phyloP scores from a whole-genome alignment of 2,888 invertebrate genomes.

The Coecobrya sp. region DNA sequence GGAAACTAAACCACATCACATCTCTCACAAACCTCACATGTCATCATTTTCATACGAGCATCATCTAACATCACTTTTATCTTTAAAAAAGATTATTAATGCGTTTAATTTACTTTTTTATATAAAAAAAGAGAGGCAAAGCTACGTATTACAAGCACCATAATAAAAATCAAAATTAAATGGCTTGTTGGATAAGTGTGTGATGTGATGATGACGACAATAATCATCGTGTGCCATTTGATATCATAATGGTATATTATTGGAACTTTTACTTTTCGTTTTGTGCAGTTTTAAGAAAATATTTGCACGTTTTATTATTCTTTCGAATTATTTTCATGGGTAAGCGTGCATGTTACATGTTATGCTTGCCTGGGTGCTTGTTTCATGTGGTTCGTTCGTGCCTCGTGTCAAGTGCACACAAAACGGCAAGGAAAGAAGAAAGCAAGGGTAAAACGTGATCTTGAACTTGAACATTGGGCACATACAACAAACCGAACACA shows the following conservation, averaged over 20 bases:
- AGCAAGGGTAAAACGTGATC: constrained; percentile 51
- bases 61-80: background rate
- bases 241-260: background rate
- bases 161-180: constrained; percentile 7
- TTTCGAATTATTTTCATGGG: constrained; percentile 10
- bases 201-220: background rate
- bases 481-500: background rate
- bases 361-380: background rate
- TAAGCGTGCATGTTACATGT: background rate
- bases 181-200: constrained; percentile 18
- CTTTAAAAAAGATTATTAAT: constrained; percentile 28
- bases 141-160: background rate
- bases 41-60: background rate
- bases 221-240: background rate
- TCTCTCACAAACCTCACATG: background rate
- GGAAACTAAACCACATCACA: constrained; percentile 1
- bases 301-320: background rate
- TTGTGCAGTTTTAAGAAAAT: background rate
- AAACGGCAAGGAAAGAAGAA: background rate
- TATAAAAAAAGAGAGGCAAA: background rate
- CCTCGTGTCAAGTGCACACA: background rate
- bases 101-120: constrained; percentile 18
- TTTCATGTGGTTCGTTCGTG: constrained; percentile 10
- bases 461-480: constrained; percentile 48
- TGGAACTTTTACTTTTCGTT: constrained; percentile 24